These are phyloP conservation scores for Maccullochella peelii DNA, from an alignment of 2,113 vertebrate genomes.

Conservation along the genomic window DNA sequence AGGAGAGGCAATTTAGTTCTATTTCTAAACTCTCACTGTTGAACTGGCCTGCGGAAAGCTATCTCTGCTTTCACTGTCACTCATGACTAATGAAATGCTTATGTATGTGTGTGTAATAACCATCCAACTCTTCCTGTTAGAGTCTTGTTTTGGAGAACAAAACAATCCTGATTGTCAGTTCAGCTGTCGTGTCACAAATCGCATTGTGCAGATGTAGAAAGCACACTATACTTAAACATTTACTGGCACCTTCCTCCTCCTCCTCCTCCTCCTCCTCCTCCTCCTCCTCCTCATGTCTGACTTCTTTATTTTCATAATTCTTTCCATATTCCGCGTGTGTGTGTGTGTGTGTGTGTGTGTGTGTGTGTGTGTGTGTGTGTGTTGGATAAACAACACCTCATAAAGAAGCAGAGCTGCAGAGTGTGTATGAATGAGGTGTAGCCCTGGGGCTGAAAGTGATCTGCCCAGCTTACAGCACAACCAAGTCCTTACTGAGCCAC, in stretches of 20 bases:
- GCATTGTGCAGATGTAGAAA: neutral
- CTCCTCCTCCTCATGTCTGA: neutral
- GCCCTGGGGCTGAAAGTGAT: slow-evolving; percentile 36
- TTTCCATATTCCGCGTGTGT: neutral
- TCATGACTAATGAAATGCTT: slow-evolving; percentile 31
- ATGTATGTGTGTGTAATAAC: slow-evolving; percentile 9
- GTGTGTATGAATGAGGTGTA: slow-evolving; percentile 47
- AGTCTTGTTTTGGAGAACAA: slow-evolving; percentile 12
- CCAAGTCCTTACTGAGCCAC: slow-evolving; percentile 46
- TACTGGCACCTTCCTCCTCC: neutral
- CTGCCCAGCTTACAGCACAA: slow-evolving; percentile 30
- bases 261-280: no score
- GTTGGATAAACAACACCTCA: slow-evolving; percentile 48
- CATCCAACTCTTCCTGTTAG: neutral
- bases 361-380: slow-evolving; percentile 30
- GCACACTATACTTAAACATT: neutral
- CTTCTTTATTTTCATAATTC: neutral
- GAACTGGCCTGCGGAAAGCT: slow-evolving; percentile 2
- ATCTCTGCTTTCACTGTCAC: neutral
- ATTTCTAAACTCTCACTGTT: slow-evolving; percentile 13
- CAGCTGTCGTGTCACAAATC: neutral
- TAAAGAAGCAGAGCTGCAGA: slow-evolving; percentile 54
- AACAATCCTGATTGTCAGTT: slow-evolving; percentile 1
- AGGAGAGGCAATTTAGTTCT: slow-evolving; percentile 20
- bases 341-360: slow-evolving; percentile 10